Base-by-base conservation (phyloP, 2,888 invertebrate genomes). In the Nematopogon swammerdamellus region DNA sequence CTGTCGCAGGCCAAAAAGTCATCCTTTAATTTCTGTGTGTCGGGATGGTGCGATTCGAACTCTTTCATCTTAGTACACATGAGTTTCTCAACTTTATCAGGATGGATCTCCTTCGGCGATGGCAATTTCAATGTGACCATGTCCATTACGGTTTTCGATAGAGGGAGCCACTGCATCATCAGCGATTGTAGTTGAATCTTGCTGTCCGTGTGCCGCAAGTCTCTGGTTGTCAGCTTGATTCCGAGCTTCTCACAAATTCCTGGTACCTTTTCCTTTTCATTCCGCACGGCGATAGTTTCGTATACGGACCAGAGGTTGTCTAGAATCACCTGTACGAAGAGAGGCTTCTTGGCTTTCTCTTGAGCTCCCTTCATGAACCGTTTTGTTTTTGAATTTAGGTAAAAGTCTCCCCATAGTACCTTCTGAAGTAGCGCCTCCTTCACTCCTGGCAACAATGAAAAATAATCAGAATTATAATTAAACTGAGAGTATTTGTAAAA, bases 341-440 rank as follows among this genome's bases (percentile, higher is more conserved):
- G 73, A 0, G 96, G 95, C 60, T 92, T 92, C 64, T 96, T 96
- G 0, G 91, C 92, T 65, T 92, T 94, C 56, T 90, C 92, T 68
- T 93, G 91, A 4, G 97, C 97, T 2, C 97, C 96, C 64, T 86
- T 85, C 80, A 88, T 81, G 46, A 95, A 89, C 50, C 87, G 81
- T 71, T 94, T 95, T 2, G 87, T 85, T 72, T 95, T 96, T 2
- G 84, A 67, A 63, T 94, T 92, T 45, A 95, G 81, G 65, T 91
- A 98, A 70, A 84, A 96, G 72, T 98, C 96, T 47, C 97, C 95
- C 97, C 97, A 98, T 1, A 98, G 72, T 0, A 92, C 92, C 68
- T 87, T 86, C 50, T 83, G 82, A 17, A 98, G 71, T 17, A 89
- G 81, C 18, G 85, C 83, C 53, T 85, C 84, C 58, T 87, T 87